These are phyloP conservation scores for Mesoclemmys tuberculata DNA, from an alignment of 2,113 vertebrate genomes.

Conservation along the genomic window DNA sequence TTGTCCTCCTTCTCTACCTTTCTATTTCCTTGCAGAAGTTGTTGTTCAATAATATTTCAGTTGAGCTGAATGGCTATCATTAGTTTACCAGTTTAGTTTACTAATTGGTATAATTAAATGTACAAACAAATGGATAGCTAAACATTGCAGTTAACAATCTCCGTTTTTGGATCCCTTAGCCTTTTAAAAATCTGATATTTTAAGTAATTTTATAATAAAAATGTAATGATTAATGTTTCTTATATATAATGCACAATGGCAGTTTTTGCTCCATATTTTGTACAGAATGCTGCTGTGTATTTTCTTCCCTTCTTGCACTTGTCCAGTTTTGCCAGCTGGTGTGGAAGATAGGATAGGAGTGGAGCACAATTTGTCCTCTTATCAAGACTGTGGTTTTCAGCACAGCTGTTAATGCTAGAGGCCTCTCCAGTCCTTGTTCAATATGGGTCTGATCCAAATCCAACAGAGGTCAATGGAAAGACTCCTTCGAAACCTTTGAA, in stretches of 20 bases:
- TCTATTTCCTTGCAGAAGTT: background rate
- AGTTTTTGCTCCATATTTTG: background rate
- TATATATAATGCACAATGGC: rapidly evolving
- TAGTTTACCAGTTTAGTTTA: background rate
- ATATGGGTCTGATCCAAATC: background rate
- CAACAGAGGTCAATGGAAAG: background rate
- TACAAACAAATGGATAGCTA: background rate
- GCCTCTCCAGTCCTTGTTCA: background rate
- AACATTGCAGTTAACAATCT: background rate
- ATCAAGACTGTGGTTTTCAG: background rate
- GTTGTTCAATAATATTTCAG: background rate
- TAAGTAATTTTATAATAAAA: background rate
- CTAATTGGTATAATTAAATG: background rate
- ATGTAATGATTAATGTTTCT: background rate
- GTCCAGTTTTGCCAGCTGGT: background rate
- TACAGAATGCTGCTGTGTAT: background rate
- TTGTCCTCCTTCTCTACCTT: background rate
- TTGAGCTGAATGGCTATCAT: background rate
- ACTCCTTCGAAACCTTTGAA: background rate
- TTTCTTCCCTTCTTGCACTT: background rate
- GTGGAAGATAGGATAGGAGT: background rate
- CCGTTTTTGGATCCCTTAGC: background rate
- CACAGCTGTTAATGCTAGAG: background rate
- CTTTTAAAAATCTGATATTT: background rate
- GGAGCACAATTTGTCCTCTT: background rate